Base-by-base conservation (phyloP, 2,113 vertebrate species). In the Ibidorhyncha struthersii region DNA sequence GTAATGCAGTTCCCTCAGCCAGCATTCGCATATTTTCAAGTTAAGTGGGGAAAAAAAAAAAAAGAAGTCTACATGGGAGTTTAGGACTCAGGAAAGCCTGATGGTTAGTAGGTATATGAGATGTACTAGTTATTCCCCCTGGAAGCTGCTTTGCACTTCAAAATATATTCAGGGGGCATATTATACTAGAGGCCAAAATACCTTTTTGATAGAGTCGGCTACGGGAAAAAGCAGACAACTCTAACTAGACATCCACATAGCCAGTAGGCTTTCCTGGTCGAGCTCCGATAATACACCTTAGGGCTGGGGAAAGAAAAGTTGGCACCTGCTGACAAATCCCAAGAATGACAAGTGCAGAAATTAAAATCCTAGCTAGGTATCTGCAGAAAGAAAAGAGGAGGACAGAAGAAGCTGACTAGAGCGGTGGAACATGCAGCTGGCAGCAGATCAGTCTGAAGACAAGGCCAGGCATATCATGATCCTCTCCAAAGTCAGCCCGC, bases 401-500 rank as follows among this genome's bases (percentile, higher is more conserved):
- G 65, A 79, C 18, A 89, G 87, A 70, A 90, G 41, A 9, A 91
- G 14, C 40, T 91, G 36, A 71, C 14, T 43, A 20, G n/a, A 86
- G 21, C 29, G 30, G 36, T 77, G 67, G 49, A 82, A 76, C 49
- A 72, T 20, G 25, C 1, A 80, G 36, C 0, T 65, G 62, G 49
- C 26, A 89, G 63, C 20, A 91, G 23, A 86, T 61, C 58, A 76
- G 8, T 26, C 32, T 67, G 43, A 69, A 83, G 53, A 77, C 76
- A 93, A 78, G 62, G 55, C 49, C 72, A 81, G 55, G 36, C 14
- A 40, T 27, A 36, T 10, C 26, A 72, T 1, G 2, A 29, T 12
- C 45, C 4, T 4, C 30, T 70, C 14, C 27, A 62, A 83, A 69
- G 27, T 25, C 40, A 86, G 36, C 5, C 21, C 0, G 1, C 7